Percentiles rank a stretch among this genome's conserved stretches.
phyloP scores from a whole-genome alignment of 2,888 invertebrate species.

The Mesoligia furuncula region DNA sequence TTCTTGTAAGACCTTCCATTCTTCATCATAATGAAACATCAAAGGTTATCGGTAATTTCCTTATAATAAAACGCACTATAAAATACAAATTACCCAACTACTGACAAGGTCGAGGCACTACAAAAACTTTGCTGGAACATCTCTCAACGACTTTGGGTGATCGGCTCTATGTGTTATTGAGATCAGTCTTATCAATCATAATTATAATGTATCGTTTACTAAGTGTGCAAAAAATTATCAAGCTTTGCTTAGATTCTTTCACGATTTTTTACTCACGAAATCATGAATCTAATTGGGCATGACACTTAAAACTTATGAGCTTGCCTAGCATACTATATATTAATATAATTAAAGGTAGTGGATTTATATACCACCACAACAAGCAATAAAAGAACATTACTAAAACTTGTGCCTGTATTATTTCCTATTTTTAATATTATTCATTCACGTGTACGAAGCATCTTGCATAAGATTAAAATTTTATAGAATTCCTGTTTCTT shows the following conservation, averaged over 20 bases:
- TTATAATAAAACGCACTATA: constrained; percentile 41
- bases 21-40: constrained; percentile 40
- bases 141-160: constrained; percentile 4
- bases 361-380: background rate
- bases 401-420: background rate
- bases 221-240: background rate
- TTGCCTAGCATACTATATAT: background rate
- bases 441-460: constrained; percentile 12
- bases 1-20: constrained; percentile 43
- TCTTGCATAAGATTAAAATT: constrained; percentile 18
- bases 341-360: background rate
- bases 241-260: background rate
- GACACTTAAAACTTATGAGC: background rate
- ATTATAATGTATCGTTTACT: constrained; percentile 9
- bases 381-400: background rate
- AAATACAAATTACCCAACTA: constrained; percentile 37
- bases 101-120: constrained; percentile 37
- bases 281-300: background rate
- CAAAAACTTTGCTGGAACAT: constrained; percentile 30
- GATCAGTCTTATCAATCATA: constrained; percentile 2
- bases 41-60: constrained; percentile 62
- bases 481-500: constrained; percentile 24
- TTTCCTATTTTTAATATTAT: background rate
- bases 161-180: background rate
- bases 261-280: constrained; percentile 8